phyloP scores from a whole-genome alignment of 2,113 vertebrate genomes.

The Philantomba maxwellii region DNA sequence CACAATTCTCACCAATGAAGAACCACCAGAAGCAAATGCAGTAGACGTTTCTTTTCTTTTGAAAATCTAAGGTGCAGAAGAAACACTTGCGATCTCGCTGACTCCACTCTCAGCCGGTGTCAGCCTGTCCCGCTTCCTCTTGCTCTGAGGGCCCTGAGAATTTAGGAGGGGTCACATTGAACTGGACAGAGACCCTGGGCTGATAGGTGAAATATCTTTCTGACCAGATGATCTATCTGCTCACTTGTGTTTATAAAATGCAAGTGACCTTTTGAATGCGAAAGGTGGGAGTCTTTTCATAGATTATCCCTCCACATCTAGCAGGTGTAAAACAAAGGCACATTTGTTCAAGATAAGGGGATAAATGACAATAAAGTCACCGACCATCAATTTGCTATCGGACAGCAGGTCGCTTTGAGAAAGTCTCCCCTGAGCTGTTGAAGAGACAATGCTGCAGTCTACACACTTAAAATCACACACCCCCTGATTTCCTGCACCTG shows the following conservation, averaged over 20 bases:
- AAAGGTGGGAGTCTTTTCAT: not conserved
- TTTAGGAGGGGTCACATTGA: not conserved
- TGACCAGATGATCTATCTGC: not conserved
- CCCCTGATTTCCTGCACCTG: not conserved
- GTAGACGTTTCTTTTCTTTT: not conserved
- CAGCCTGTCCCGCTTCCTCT: not conserved
- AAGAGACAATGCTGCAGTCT: not conserved
- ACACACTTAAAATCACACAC: not conserved
- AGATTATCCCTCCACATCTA: not conserved
- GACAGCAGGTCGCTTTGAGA: not conserved
- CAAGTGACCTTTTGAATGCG: constrained; percentile 5
- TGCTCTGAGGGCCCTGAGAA: not conserved
- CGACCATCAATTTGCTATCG: not conserved
- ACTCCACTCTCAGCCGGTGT: not conserved
- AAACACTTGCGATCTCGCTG: not conserved
- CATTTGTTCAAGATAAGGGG: not conserved
- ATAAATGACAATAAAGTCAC: not conserved
- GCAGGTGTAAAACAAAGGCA: constrained; percentile 1
- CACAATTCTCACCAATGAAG: not conserved
- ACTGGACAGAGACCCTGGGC: not conserved
- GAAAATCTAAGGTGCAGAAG: not conserved
- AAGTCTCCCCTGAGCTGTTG: not conserved
- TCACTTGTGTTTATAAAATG: constrained; percentile 34
- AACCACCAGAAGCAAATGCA: not conserved
- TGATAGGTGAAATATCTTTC: not conserved